Evolutionary conservation across 1,140 invertebrate genomes (phyloP).

Genomic region (Schmidtea mediterranea): DNA sequence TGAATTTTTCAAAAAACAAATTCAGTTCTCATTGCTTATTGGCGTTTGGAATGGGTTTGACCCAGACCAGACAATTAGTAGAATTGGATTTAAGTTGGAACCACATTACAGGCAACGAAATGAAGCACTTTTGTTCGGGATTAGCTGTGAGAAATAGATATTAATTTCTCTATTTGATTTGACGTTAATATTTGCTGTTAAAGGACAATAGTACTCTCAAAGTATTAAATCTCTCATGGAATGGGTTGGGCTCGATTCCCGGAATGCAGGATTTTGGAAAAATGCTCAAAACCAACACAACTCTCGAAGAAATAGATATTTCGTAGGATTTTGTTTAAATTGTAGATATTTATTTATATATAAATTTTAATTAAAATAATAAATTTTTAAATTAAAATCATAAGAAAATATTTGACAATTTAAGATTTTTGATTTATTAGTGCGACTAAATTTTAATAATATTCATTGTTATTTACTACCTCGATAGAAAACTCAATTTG

Average conservation of each 20-base stretch:
- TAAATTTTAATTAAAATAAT: too few relatives aligned
- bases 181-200: too few relatives aligned
- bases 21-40: constrained; percentile 18
- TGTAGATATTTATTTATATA: not conserved
- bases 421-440: too few relatives aligned
- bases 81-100: constrained; percentile 26
- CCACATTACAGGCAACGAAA: constrained; percentile 19
- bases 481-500: too few relatives aligned
- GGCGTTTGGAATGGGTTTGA: constrained; percentile 18
- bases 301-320: constrained; percentile 21
- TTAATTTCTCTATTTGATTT: constrained; percentile 1
- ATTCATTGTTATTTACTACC: too few relatives aligned
- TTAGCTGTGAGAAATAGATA: constrained; percentile 15
- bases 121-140: constrained; percentile 19
- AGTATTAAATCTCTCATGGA: constrained; percentile 23
- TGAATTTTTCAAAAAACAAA: constrained; percentile 21
- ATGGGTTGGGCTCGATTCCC: constrained; percentile 22
- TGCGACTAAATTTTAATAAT: too few relatives aligned
- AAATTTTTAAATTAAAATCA: too few relatives aligned
- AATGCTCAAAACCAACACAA: constrained; percentile 20
- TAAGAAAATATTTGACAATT: too few relatives aligned
- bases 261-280: constrained; percentile 20
- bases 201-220: constrained; percentile 22
- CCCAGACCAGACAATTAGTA: constrained; percentile 20
- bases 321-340: constrained; percentile 12